Evolutionary conservation across 37 sponge, comb jelly and placozoan genomes (phyloP).

Genomic region (Axinella damicornis): DNA sequence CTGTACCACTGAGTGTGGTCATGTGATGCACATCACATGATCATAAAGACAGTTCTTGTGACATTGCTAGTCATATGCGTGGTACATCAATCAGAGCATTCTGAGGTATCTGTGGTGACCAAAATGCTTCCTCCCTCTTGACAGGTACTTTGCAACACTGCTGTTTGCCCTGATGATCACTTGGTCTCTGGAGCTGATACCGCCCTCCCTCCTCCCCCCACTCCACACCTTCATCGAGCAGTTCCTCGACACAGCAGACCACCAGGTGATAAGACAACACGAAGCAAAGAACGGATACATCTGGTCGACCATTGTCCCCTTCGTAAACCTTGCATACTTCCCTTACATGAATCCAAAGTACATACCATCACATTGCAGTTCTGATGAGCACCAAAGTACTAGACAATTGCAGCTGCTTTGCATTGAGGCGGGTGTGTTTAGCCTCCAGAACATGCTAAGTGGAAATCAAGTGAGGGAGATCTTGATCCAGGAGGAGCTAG

Average conservation of each 20-base stretch:
- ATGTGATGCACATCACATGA: too few species aligned
- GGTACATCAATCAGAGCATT: too few species aligned
- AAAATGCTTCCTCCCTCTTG: background rate
- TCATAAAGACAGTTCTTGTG: too few species aligned
- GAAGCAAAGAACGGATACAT: conserved; percentile 40
- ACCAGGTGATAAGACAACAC: background rate
- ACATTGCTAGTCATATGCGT: too few species aligned
- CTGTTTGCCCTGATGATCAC: conserved; percentile 21
- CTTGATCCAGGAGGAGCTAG: conserved; percentile 1
- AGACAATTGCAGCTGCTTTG: background rate
- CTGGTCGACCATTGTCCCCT: conserved; percentile 48
- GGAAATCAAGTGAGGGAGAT: conserved; percentile 1
- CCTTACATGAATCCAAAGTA: background rate
- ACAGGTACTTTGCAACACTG: conserved; percentile 43
- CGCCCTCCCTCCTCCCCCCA: background rate
- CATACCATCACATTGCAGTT: background rate
- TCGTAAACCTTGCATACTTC: conserved; percentile 22
- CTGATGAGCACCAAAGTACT: background rate
- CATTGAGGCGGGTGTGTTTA: conserved; percentile 29
- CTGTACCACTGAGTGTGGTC: too few species aligned
- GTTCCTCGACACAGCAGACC: conserved; percentile 13
- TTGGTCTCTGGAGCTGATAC: conserved; percentile 8
- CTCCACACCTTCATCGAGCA: conserved; percentile 14
- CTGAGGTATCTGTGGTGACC: too few species aligned
- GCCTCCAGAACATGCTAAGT: conserved; percentile 17